These are phyloP conservation scores for Cepaea nemoralis DNA, from an alignment of 1,140 invertebrate genomes.

Conservation along the genomic window DNA sequence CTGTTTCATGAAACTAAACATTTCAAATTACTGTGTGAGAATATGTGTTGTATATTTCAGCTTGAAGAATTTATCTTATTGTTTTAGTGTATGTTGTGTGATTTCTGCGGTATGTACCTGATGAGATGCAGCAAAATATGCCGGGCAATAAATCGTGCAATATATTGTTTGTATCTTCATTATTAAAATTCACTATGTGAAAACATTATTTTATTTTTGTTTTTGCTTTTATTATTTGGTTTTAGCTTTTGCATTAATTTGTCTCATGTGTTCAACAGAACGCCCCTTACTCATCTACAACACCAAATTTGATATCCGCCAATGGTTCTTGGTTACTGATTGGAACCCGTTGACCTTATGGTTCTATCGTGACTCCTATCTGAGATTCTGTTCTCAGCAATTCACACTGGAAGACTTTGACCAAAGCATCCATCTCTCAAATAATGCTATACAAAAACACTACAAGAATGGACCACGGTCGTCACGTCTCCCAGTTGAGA, in stretches of 20 bases:
- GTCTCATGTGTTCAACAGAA: slow-evolving; percentile 58
- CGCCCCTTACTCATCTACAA: slow-evolving; percentile 83
- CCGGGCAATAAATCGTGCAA: no score
- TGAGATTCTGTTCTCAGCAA: slow-evolving; percentile 92
- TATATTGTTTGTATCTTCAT: no score
- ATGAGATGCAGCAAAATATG: no score
- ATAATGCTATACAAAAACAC: slow-evolving; percentile 92
- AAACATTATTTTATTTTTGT: no score
- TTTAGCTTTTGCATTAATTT: background rate
- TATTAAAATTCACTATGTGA: no score
- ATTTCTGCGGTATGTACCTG: no score
- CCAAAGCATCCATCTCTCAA: slow-evolving; percentile 91
- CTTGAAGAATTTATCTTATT: no score
- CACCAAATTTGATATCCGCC: slow-evolving; percentile 91
- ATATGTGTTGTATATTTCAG: no score
- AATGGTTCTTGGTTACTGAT: slow-evolving; percentile 86
- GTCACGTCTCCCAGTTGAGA: slow-evolving; percentile 81
- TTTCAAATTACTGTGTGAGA: no score
- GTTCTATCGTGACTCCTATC: slow-evolving; percentile 89
- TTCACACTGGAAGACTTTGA: slow-evolving; percentile 91
- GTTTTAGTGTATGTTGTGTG: no score
- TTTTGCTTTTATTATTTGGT: no score
- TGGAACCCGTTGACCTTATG: slow-evolving; percentile 91
- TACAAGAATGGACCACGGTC: slow-evolving; percentile 85
- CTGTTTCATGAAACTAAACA: no score